These are phyloP conservation scores for Buceros bicornis DNA, from an alignment of 2,797 vertebrate genomes.

Conservation along the genomic window DNA sequence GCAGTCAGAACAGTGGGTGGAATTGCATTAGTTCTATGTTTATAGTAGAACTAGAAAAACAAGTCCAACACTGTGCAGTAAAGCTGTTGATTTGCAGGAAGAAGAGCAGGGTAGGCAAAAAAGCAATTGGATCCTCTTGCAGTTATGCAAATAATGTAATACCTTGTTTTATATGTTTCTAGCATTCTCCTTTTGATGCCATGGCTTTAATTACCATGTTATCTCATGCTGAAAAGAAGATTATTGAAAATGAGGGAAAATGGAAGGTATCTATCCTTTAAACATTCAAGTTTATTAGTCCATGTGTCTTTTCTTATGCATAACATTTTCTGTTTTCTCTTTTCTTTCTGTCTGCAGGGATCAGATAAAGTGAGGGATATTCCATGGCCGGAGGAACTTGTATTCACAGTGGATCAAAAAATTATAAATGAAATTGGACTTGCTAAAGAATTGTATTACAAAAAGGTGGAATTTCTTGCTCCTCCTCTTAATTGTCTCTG, in stretches of 20 bases:
- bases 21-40: not conserved
- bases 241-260: slow-evolving; percentile 86
- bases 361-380: slow-evolving; percentile 83
- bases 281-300: not conserved
- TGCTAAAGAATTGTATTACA: slow-evolving; percentile 86
- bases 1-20: not conserved
- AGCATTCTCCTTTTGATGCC: slow-evolving; percentile 94
- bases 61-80: not conserved
- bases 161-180: slow-evolving; percentile 57
- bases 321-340: not conserved
- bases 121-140: not conserved
- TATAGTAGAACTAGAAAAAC: not conserved
- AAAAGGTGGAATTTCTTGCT: slow-evolving; percentile 79
- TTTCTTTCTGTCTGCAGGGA: slow-evolving; percentile 76
- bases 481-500: not conserved
- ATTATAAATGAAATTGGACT: slow-evolving; percentile 78
- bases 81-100: not conserved
- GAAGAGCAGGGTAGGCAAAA: not conserved
- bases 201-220: slow-evolving; percentile 90
- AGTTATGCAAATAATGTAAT: not conserved
- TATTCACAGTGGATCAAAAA: slow-evolving; percentile 90
- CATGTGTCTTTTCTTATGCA: not conserved
- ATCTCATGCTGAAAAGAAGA: slow-evolving; percentile 85
- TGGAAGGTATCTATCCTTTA: slow-evolving; percentile 89
- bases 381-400: slow-evolving; percentile 87